Evolutionary conservation across 2,113 vertebrate genomes (phyloP).

Genomic region (Poeciliopsis turrubarensis): DNA sequence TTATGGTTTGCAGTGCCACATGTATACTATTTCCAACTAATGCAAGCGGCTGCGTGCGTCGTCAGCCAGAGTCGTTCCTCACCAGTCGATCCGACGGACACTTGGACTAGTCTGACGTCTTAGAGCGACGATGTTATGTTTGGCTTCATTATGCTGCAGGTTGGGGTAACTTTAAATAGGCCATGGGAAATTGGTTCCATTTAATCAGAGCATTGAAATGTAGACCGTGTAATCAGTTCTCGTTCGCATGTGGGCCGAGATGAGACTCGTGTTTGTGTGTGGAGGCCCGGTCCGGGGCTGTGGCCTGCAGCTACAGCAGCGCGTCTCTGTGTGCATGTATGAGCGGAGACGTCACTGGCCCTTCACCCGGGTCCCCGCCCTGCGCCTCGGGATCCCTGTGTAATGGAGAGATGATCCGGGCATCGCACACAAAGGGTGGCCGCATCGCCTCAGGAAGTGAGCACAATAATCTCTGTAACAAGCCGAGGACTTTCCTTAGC

Average conservation of each 20-base stretch:
- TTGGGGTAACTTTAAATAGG: constrained; percentile 69
- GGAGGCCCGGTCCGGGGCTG: constrained; percentile 72
- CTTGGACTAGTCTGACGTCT: constrained; percentile 30
- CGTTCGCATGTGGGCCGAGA: constrained; percentile 72
- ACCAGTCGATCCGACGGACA: constrained; percentile 24
- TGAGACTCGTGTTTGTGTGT: constrained; percentile 75
- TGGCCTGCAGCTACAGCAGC: constrained; percentile 65
- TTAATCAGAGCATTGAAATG: constrained; percentile 73
- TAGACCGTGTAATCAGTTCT: constrained; percentile 75
- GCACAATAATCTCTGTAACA: constrained; percentile 75
- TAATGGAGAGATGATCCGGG: constrained; percentile 76
- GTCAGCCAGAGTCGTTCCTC: constrained; percentile 13
- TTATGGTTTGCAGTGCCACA: constrained; percentile 4
- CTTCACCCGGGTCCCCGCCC: constrained; percentile 66
- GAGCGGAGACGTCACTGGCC: constrained; percentile 63
- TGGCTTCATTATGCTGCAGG: constrained; percentile 53
- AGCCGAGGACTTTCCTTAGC: constrained; percentile 52
- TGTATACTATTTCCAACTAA: neutral
- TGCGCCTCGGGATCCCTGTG: constrained; percentile 66
- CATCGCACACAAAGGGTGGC: constrained; percentile 70
- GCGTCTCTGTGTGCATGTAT: constrained; percentile 22
- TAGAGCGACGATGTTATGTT: constrained; percentile 35
- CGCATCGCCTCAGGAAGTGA: constrained; percentile 70
- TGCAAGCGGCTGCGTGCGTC: neutral
- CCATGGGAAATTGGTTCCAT: constrained; percentile 70